Percentiles rank a stretch among this genome's conserved stretches.
phyloP scores from a whole-genome alignment of 2,113 vertebrate genomes.

The Oryzias melastigma region DNA sequence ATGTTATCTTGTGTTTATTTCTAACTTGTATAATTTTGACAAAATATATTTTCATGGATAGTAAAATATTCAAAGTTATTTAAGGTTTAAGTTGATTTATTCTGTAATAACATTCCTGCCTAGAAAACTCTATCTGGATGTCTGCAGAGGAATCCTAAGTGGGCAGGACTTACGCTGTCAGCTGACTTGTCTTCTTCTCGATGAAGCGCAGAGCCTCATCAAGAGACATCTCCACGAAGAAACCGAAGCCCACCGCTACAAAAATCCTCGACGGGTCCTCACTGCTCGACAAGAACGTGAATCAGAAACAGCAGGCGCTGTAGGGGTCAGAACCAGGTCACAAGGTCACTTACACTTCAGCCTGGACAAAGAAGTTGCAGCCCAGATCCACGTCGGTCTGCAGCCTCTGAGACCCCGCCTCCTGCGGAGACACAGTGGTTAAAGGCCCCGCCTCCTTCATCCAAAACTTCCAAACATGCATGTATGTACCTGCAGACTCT shows the following conservation, averaged over 20 bases:
- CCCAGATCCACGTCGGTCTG: slow-evolving; percentile 87
- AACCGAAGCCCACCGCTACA: slow-evolving; percentile 86
- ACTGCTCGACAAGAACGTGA: slow-evolving; percentile 47
- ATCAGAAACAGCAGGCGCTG: background rate
- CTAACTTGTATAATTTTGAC: too few species aligned
- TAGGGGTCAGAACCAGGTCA: background rate
- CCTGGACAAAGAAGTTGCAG: slow-evolving; percentile 88
- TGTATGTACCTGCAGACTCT: slow-evolving; percentile 81
- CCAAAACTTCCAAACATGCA: background rate
- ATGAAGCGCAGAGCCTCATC: slow-evolving; percentile 86
- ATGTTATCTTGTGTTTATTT: too few species aligned
- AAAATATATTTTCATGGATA: too few species aligned
- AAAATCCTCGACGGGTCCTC: slow-evolving; percentile 84
- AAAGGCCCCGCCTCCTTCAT: background rate
- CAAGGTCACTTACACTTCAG: slow-evolving; percentile 81
- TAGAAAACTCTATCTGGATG: too few species aligned
- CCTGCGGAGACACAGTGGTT: slow-evolving; percentile 60
- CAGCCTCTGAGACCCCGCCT: slow-evolving; percentile 72
- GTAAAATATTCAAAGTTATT: too few species aligned
- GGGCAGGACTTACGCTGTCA: slow-evolving; percentile 78
- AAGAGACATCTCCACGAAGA: slow-evolving; percentile 86
- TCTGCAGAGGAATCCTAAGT: too few species aligned
- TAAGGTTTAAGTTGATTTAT: too few species aligned
- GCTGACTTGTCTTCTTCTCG: slow-evolving; percentile 84
- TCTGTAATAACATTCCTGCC: too few species aligned